phyloP scores from a whole-genome alignment of 2,113 vertebrate genomes.

The Parotia lawesii region DNA sequence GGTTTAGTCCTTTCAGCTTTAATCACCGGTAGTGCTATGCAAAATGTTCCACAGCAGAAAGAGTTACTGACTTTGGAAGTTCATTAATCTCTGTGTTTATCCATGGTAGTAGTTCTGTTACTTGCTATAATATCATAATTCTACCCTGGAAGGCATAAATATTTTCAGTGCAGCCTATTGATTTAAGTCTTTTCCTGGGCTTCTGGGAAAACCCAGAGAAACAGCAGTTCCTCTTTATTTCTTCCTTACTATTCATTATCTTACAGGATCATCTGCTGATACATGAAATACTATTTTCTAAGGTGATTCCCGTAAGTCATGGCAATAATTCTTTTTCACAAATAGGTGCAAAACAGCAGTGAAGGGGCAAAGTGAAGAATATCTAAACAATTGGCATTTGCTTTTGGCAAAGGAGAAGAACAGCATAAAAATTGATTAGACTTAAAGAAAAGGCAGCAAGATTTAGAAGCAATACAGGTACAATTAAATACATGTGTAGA shows the following conservation, averaged over 20 bases:
- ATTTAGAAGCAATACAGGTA: not conserved
- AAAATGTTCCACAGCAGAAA: not conserved
- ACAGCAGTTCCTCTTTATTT: not conserved
- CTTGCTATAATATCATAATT: not conserved
- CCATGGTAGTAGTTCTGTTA: not conserved
- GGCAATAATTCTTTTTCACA: not conserved
- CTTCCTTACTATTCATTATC: not conserved
- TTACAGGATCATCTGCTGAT: rapidly evolving
- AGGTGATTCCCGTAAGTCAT: not conserved
- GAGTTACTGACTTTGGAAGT: not conserved
- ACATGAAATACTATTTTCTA: not conserved
- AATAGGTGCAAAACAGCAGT: not conserved
- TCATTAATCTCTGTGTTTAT: not conserved
- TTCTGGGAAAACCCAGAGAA: not conserved
- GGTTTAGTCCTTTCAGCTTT: not conserved
- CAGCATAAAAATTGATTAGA: not conserved
- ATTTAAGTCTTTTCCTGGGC: not conserved
- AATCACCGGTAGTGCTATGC: not conserved
- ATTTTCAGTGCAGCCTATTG: not conserved
- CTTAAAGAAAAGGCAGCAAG: not conserved
- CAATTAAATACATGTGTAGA: not conserved
- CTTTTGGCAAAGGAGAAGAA: not conserved
- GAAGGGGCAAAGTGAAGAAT: not conserved
- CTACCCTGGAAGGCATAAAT: not conserved
- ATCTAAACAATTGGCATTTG: not conserved